Evolutionary conservation across 2,888 invertebrate species (phyloP).

Genomic region (Agrenia bidenticulata): DNA sequence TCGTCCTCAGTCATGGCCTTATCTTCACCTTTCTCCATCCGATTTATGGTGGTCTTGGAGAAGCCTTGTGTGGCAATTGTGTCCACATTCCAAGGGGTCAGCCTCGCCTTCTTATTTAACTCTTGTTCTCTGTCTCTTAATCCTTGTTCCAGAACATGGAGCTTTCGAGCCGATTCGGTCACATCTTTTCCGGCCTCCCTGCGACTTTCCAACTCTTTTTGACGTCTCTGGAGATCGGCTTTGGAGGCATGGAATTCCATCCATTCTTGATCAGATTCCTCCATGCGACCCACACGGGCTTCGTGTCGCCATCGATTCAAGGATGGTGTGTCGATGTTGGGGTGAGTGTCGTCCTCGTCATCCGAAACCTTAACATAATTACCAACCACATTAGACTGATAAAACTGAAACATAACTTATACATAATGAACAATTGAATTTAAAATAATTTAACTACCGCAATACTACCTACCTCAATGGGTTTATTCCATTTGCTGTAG

Average conservation of each 20-base stretch:
- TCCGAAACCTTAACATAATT: conserved; percentile 59
- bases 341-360: conserved; percentile 99
- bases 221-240: conserved; percentile 64
- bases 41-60: conserved; percentile 93
- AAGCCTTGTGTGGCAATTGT: conserved; percentile 97
- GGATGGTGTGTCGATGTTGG: conserved; percentile 98
- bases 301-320: conserved; percentile 98
- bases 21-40: conserved; percentile 61
- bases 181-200: conserved; percentile 72
- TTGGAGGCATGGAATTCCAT: conserved; percentile 57
- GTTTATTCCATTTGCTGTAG: too few species aligned
- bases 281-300: conserved; percentile 89
- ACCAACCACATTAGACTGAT: too few species aligned
- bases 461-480: too few species aligned
- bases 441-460: too few species aligned
- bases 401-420: too few species aligned
- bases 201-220: not conserved
- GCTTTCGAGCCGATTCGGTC: too few species aligned
- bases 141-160: too few species aligned
- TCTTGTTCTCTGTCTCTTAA: conserved; percentile 63
- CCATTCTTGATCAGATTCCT: conserved; percentile 69
- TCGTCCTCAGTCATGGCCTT: conserved; percentile 83
- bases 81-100: conserved; percentile 94
- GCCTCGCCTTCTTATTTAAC: conserved; percentile 61
- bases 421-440: too few species aligned